phyloP scores from a whole-genome alignment of 2,797 vertebrate species.

The Chiropotes sagulatus region DNA sequence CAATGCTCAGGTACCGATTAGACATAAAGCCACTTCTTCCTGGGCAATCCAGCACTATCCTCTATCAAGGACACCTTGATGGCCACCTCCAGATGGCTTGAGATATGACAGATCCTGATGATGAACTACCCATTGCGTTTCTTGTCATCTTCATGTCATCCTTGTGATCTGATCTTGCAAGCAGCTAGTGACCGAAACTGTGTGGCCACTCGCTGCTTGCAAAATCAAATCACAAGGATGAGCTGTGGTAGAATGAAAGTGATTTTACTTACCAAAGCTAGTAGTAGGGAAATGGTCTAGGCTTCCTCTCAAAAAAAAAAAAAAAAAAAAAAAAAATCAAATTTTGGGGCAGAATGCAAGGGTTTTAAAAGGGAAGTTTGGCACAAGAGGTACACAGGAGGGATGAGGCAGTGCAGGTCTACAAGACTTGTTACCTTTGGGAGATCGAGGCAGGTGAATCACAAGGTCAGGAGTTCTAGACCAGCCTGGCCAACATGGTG shows the following conservation, averaged over 20 bases:
- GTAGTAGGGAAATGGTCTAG: not conserved
- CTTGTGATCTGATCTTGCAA: not conserved
- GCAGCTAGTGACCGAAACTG: not conserved
- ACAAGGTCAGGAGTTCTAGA: no score
- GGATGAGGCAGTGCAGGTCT: not conserved
- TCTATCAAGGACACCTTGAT: not conserved
- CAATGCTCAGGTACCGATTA: not conserved
- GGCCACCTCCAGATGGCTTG: accelerated
- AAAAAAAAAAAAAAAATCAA: not conserved
- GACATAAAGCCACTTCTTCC: not conserved
- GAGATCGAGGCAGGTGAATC: no score
- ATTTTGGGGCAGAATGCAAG: not conserved
- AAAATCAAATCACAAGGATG: not conserved
- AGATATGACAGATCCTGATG: not conserved
- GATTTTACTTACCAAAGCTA: not conserved
- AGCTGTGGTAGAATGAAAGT: not conserved
- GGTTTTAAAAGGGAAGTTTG: not conserved
- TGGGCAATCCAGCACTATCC: not conserved
- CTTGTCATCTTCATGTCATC: not conserved
- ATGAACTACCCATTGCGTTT: accelerated
- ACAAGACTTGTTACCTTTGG: not conserved
- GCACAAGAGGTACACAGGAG: not conserved
- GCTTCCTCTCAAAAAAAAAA: not conserved
- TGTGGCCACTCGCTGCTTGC: not conserved
- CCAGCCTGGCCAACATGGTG: no score